These are phyloP conservation scores for Lycopodina hypogea DNA, from an alignment of 37 sponge, comb jelly and placozoan genomes.

Conservation along the genomic window DNA sequence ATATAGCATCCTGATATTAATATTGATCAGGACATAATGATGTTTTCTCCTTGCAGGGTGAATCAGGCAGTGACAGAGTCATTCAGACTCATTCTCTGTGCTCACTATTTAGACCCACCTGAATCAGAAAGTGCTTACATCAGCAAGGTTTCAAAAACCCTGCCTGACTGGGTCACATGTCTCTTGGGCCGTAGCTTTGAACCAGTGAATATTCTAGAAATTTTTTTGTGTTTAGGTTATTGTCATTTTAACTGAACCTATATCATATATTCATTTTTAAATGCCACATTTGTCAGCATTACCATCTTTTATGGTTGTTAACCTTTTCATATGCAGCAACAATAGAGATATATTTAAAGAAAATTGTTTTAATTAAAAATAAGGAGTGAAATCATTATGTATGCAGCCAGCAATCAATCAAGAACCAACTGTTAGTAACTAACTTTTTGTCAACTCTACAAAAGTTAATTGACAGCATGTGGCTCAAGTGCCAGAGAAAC, in stretches of 20 bases:
- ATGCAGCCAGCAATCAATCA: too few species aligned
- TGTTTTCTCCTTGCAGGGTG: background rate
- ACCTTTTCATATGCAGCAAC: too few species aligned
- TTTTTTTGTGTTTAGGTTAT: background rate
- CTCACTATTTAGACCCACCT: slow-evolving; percentile 49
- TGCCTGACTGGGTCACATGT: slow-evolving; percentile 65
- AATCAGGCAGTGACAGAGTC: background rate
- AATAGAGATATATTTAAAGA: too few species aligned
- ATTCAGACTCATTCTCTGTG: slow-evolving; percentile 21
- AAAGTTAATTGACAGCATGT: too few species aligned
- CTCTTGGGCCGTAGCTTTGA: slow-evolving; percentile 29
- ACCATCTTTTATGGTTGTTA: too few species aligned
- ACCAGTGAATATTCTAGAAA: slow-evolving; percentile 35
- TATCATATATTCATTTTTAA: too few species aligned
- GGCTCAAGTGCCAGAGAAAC: too few species aligned
- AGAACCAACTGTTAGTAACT: too few species aligned
- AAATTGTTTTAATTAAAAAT: too few species aligned
- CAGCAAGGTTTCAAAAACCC: background rate
- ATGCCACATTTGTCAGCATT: too few species aligned
- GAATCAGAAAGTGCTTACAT: slow-evolving; percentile 30
- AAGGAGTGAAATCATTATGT: too few species aligned
- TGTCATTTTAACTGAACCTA: background rate
- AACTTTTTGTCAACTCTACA: too few species aligned
- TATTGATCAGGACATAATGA: background rate
- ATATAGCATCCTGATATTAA: background rate